Evolutionary conservation across 2,113 vertebrate species (phyloP).

Genomic region (Rana temporaria): DNA sequence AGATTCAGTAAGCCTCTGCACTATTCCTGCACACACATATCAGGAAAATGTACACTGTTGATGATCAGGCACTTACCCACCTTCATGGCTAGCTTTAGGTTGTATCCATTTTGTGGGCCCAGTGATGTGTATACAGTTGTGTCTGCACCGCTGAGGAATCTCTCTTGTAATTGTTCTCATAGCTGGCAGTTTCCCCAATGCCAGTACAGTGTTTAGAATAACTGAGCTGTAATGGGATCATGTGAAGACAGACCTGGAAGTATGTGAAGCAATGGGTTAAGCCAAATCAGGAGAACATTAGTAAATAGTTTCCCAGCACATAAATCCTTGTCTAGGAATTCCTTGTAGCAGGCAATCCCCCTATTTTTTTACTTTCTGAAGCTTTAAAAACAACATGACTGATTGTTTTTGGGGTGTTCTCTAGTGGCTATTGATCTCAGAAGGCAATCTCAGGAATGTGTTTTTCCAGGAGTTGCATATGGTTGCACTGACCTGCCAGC

Average conservation of each 20-base stretch:
- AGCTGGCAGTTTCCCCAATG: not conserved
- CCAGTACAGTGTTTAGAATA: slow-evolving; percentile 8
- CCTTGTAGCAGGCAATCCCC: slow-evolving; percentile 41
- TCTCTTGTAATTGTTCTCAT: not conserved
- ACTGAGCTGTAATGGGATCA: not conserved
- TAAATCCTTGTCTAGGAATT: slow-evolving; percentile 46
- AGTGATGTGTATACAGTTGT: not conserved
- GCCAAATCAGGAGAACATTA: slow-evolving; percentile 35
- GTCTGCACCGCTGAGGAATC: not conserved
- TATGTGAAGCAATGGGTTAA: slow-evolving; percentile 13
- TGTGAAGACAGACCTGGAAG: slow-evolving; percentile 11
- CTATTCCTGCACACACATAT: no score
- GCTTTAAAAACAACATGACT: slow-evolving; percentile 51
- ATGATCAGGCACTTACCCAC: no score
- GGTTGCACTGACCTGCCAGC: slow-evolving; percentile 44
- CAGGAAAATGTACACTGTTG: no score
- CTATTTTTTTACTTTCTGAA: slow-evolving; percentile 46
- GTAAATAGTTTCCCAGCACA: slow-evolving; percentile 42
- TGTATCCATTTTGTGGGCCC: no score
- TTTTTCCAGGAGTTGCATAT: slow-evolving; percentile 52
- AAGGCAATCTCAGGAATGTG: not conserved
- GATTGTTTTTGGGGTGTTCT: not conserved
- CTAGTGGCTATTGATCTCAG: not conserved
- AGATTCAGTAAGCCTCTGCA: no score
- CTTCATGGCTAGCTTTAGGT: no score